phyloP scores from a whole-genome alignment of 2,113 vertebrate species.

The Peromyscus californicus region DNA sequence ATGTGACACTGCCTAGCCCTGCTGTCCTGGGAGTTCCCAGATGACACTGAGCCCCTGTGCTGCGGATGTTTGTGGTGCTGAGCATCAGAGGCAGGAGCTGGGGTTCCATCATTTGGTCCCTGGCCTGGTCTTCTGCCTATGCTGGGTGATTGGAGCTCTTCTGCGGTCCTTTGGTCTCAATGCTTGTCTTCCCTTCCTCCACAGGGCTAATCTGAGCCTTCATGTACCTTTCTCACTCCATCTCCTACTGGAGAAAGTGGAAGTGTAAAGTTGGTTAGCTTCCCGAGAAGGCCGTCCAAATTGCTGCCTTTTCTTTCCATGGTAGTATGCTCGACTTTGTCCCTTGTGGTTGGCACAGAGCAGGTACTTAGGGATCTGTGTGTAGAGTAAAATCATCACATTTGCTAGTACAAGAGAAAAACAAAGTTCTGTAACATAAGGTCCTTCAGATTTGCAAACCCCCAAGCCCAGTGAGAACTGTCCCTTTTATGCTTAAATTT shows the following conservation, averaged over 20 bases:
- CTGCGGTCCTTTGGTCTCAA: neutral
- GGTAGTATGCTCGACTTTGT: neutral
- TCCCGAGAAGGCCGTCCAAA: neutral
- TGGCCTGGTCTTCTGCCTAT: neutral
- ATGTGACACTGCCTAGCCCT: accelerated
- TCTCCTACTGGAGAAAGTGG: neutral
- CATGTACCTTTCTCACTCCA: neutral
- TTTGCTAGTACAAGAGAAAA: neutral
- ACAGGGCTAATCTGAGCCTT: neutral
- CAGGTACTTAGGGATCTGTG: neutral
- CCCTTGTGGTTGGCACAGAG: neutral
- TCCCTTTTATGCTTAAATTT: neutral
- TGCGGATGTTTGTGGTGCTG: neutral
- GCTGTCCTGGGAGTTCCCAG: neutral
- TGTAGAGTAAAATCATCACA: neutral
- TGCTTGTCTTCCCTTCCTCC: neutral
- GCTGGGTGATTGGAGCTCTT: neutral
- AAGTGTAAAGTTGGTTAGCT: neutral
- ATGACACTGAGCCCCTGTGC: neutral
- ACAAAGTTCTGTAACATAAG: neutral
- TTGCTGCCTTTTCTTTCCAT: neutral
- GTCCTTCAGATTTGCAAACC: neutral
- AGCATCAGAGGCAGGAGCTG: neutral
- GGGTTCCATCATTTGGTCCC: neutral
- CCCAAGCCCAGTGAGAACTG: neutral